Percentiles rank a stretch among this genome's conserved stretches.
phyloP scores from a whole-genome alignment of 2,888 invertebrate genomes.

The Standfussiana lucernea region DNA sequence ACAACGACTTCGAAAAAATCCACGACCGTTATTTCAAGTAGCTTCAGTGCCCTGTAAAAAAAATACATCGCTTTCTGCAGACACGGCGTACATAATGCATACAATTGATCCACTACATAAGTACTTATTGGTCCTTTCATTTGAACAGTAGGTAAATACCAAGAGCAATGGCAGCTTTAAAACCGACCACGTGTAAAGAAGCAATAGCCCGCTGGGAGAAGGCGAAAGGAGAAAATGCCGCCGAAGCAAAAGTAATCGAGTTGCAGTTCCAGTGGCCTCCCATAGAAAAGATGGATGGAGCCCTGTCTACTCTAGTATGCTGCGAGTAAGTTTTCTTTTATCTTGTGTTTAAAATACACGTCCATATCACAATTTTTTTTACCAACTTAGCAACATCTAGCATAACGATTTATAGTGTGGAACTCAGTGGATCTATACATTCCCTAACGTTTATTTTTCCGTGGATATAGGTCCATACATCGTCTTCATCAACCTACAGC shows the following conservation, averaged over 20 bases:
- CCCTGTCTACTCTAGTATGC: conserved; percentile 93
- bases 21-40: too few relatives aligned
- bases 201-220: conserved; percentile 97
- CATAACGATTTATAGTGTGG: background rate
- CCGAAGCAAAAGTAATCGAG: conserved; percentile 93
- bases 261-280: conserved; percentile 97
- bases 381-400: background rate
- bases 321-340: conserved; percentile 90
- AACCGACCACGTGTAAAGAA: conserved; percentile 84
- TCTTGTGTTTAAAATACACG: background rate
- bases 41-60: background rate
- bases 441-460: background rate
- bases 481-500: background rate
- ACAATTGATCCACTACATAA: background rate
- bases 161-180: conserved; percentile 52
- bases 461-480: background rate
- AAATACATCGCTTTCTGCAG: background rate
- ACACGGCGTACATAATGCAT: background rate
- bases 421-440: background rate
- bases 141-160: conserved; percentile 9
- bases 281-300: conserved; percentile 98
- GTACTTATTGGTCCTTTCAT: background rate
- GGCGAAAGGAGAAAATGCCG: conserved; percentile 91
- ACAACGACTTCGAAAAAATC: background rate
- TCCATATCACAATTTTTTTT: background rate